phyloP scores from a whole-genome alignment of 2,113 vertebrate species.

The Taxidea taxus region DNA sequence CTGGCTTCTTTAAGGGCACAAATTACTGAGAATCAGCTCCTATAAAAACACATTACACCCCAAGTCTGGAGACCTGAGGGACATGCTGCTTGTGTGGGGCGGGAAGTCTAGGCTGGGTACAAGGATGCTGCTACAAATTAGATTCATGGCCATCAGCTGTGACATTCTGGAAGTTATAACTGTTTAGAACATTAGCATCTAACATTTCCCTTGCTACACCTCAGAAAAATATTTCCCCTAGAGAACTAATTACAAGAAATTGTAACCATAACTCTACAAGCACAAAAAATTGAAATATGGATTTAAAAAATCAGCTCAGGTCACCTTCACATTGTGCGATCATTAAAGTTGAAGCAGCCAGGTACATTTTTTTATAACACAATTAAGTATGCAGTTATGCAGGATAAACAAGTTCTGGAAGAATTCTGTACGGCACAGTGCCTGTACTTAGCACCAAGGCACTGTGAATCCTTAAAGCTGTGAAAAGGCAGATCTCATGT shows the following conservation, averaged over 20 bases:
- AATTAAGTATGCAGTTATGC: background rate
- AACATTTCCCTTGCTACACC: background rate
- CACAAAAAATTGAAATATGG: background rate
- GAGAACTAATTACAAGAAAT: background rate
- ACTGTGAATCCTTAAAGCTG: no score
- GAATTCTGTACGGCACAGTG: fast-evolving
- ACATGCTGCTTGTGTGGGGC: no score
- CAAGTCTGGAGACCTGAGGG: background rate
- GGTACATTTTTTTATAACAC: background rate
- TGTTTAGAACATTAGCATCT: background rate
- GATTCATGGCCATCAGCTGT: background rate
- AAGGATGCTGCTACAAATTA: background rate
- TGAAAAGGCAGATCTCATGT: background rate
- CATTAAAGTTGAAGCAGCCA: background rate
- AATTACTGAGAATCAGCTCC: background rate
- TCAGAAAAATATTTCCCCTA: background rate
- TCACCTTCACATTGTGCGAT: background rate
- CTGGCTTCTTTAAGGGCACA: background rate
- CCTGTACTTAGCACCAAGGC: background rate
- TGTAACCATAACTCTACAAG: background rate
- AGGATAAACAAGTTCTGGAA: background rate
- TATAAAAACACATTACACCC: background rate
- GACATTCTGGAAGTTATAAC: background rate
- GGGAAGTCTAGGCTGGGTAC: background rate
- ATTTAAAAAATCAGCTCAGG: background rate